phyloP scores from a whole-genome alignment of 2,888 invertebrate genomes.

The Drosophila nr. perissopoda region DNA sequence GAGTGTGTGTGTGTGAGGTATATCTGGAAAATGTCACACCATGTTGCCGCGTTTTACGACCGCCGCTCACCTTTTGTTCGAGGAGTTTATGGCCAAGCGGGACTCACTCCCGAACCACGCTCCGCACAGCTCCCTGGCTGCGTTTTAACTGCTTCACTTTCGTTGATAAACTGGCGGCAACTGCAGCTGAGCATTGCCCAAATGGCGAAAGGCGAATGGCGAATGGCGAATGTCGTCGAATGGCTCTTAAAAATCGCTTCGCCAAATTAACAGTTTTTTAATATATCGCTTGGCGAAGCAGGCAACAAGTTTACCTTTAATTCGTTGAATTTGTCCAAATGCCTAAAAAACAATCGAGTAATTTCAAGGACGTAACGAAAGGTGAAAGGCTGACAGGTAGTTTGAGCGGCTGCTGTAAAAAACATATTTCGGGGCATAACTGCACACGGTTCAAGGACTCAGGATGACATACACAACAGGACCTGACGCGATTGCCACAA shows the following conservation, averaged over 20 bases:
- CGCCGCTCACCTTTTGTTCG: conserved; percentile 73
- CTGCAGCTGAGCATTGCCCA: conserved; percentile 14
- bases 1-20: conserved; percentile 17
- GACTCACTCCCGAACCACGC: conserved; percentile 40
- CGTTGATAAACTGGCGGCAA: conserved; percentile 43
- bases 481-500: conserved; percentile 49
- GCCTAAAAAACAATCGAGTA: conserved; percentile 22
- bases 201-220: conserved; percentile 27
- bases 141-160: conserved; percentile 72
- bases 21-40: conserved; percentile 72
- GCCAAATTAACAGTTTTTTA: conserved; percentile 43
- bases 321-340: conserved; percentile 43
- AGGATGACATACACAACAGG: conserved; percentile 33
- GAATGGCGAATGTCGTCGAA: conserved; percentile 18
- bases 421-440: conserved; percentile 51
- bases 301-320: conserved; percentile 59
- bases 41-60: conserved; percentile 77
- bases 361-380: conserved; percentile 54
- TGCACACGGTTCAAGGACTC: conserved; percentile 64
- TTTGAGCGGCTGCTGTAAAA: conserved; percentile 61
- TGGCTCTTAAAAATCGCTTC: conserved; percentile 21
- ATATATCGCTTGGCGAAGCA: conserved; percentile 51
- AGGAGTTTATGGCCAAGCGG: conserved; percentile 63
- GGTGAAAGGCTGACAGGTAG: conserved; percentile 66
- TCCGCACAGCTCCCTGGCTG: conserved; percentile 23